These are phyloP conservation scores for Poecilus cupreus DNA, from an alignment of 2,888 invertebrate genomes.

Conservation along the genomic window DNA sequence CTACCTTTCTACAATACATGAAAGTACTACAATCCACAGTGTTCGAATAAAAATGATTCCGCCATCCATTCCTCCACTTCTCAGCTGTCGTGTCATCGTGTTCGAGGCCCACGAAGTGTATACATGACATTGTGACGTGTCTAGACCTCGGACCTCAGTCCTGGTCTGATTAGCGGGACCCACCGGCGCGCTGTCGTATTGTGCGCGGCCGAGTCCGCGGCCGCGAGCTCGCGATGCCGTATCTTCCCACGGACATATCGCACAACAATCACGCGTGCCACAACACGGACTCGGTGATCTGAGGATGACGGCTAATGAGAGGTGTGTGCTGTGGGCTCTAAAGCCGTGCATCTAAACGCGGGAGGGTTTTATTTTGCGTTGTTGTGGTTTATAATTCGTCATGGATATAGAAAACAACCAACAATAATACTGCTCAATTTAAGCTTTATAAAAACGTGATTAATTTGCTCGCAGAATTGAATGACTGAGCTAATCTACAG, in stretches of 20 bases:
- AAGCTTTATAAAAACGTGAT: no score
- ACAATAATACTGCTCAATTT: no score
- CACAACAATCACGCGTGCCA: conserved; percentile 18
- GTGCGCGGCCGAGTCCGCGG: conserved; percentile 50
- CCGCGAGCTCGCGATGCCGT: background rate
- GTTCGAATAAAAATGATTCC: no score
- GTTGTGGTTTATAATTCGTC: no score
- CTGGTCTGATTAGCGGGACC: conserved; percentile 62
- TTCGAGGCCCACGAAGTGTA: background rate
- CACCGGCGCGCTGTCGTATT: conserved; percentile 67
- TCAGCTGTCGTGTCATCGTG: background rate
- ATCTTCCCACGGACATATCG: conserved; percentile 54
- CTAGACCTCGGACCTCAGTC: background rate
- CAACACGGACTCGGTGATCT: background rate
- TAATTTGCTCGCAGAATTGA: no score
- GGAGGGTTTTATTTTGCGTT: no score
- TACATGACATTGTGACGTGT: conserved; percentile 36
- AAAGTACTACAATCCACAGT: no score
- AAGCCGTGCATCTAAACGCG: background rate
- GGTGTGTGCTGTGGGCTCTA: background rate
- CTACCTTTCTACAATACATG: no score
- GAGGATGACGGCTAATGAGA: background rate
- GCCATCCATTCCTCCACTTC: no score
- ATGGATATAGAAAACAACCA: no score
- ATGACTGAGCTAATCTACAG: no score